These are phyloP conservation scores for Prolemur simus DNA, from an alignment of 2,113 vertebrate genomes.

Conservation along the genomic window DNA sequence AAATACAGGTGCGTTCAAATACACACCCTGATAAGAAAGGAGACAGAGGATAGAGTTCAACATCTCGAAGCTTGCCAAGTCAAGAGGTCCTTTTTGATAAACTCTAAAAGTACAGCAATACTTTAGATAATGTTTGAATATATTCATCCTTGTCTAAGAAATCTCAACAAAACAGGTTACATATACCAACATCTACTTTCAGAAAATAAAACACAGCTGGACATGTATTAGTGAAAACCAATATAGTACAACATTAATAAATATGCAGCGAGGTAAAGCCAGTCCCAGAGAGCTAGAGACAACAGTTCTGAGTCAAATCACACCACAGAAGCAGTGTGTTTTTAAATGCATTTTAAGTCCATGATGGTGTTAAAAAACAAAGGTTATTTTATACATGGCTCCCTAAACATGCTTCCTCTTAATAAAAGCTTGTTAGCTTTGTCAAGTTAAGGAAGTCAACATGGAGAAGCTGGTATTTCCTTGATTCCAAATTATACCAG, in stretches of 20 bases:
- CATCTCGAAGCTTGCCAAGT: neutral
- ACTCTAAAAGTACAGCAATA: neutral
- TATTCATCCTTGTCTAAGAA: neutral
- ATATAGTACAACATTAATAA: neutral
- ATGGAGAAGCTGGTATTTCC: constrained; percentile 47
- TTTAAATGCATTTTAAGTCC: neutral
- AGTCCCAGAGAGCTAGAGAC: neutral
- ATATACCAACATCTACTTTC: neutral
- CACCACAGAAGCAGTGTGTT: neutral
- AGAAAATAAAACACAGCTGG: constrained; percentile 24
- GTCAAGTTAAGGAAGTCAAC: constrained; percentile 49
- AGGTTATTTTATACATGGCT: constrained; percentile 11
- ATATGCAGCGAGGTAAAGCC: neutral
- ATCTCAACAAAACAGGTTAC: neutral
- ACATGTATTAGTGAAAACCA: neutral
- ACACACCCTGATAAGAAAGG: constrained; percentile 67
- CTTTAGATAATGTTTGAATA: neutral
- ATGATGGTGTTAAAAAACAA: neutral
- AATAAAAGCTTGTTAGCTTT: constrained; percentile 44
- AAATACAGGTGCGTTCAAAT: constrained; percentile 65
- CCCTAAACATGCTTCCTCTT: constrained; percentile 47
- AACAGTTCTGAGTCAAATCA: neutral
- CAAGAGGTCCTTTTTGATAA: neutral
- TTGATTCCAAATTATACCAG: constrained; percentile 43
- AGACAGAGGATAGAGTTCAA: constrained; percentile 47